Conservation (phyloP, 2,797 vertebrate genomes). For the Myioborus melanocephalus region DNA sequence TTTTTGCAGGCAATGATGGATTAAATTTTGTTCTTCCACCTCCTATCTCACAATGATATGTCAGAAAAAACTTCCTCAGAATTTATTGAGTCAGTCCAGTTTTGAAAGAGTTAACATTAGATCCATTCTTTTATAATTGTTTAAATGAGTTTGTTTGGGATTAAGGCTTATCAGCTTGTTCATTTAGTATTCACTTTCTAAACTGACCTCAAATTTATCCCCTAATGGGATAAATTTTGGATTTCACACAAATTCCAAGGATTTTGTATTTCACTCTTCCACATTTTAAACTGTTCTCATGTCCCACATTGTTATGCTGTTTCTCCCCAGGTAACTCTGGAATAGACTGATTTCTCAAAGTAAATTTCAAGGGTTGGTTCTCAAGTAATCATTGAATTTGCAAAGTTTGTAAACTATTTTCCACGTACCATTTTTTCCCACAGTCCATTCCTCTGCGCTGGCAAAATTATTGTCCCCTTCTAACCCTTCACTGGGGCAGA, state of each 20-base stretch:
- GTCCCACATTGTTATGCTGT: not conserved
- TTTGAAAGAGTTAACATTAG: not conserved
- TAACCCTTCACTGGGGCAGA: conserved; percentile 60
- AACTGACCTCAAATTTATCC: not conserved
- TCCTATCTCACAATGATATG: not conserved
- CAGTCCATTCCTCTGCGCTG: conserved; percentile 57
- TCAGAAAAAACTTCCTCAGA: not conserved
- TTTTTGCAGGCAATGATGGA: not conserved
- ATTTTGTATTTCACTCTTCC: not conserved
- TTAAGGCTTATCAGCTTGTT: not conserved
- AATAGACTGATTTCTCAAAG: not conserved
- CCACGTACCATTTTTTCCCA: conserved; percentile 42
- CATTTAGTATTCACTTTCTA: not conserved
- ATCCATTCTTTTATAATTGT: not conserved
- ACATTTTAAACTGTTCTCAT: not conserved
- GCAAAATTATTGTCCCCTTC: conserved; percentile 63
- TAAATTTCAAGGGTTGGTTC: not conserved
- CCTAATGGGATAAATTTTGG: no score
- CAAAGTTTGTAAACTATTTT: not conserved
- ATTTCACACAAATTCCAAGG: not conserved
- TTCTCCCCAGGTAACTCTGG: not conserved
- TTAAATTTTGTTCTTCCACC: not conserved
- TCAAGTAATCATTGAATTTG: not conserved
- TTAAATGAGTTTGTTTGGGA: not conserved
- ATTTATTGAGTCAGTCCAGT: not conserved